A percentile compares a stretch with the other conserved stretches of the same genome.
Conservation (phyloP, 2,888 invertebrate genomes). For the Rotaria magnacalcarata region DNA sequence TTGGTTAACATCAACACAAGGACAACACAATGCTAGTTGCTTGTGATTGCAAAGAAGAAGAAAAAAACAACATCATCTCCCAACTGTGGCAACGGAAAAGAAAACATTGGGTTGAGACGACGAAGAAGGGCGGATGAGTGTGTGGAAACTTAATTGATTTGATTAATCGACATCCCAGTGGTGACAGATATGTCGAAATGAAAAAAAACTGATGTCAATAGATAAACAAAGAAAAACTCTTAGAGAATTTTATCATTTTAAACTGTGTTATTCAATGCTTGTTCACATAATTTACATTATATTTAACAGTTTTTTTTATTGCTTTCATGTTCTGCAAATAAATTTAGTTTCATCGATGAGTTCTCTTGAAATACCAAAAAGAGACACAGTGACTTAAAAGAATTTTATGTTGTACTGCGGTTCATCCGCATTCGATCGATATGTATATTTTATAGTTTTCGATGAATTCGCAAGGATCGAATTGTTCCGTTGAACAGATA, state of each 20-base stretch:
- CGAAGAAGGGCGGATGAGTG: background rate
- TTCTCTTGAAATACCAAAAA: background rate
- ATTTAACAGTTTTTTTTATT: constrained; percentile 30
- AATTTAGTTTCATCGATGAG: background rate
- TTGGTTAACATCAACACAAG: background rate
- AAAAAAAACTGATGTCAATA: background rate
- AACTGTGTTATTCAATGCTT: background rate
- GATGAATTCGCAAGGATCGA: background rate
- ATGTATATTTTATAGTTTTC: too few relatives aligned
- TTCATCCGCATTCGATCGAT: too few relatives aligned
- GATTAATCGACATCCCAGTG: background rate
- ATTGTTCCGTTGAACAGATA: background rate
- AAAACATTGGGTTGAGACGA: background rate
- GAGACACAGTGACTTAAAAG: too few relatives aligned
- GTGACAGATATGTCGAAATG: background rate
- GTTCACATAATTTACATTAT: background rate
- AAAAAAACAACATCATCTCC: background rate
- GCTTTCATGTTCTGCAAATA: background rate
- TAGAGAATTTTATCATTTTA: background rate
- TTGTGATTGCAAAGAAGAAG: background rate
- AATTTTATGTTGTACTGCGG: too few relatives aligned
- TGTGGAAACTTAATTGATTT: background rate
- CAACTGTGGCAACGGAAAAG: background rate
- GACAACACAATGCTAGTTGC: background rate
- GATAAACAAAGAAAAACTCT: background rate